Conservation (phyloP, 1,140 invertebrate genomes). For the Lethrus apterus region DNA sequence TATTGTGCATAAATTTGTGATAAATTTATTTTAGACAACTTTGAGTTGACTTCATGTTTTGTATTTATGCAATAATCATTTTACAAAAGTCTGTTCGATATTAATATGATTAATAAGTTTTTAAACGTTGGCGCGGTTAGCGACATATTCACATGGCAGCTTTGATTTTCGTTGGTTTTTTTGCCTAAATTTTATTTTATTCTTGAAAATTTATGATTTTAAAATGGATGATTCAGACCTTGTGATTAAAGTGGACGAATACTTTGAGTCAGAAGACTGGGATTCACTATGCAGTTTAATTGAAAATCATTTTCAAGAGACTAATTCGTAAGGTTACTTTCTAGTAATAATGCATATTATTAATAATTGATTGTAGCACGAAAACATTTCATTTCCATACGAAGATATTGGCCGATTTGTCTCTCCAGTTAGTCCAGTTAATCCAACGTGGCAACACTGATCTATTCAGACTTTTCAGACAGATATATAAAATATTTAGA, state of each 20-base stretch:
- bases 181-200: neutral
- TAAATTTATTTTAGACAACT: too few relatives aligned
- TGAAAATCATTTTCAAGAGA: neutral
- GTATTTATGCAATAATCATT: too few relatives aligned
- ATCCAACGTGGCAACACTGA: neutral
- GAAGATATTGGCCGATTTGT: neutral
- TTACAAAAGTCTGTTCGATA: too few relatives aligned
- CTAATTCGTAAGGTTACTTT: neutral
- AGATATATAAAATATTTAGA: constrained; percentile 22
- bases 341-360: neutral
- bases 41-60: too few relatives aligned
- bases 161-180: too few relatives aligned
- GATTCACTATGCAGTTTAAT: too few relatives aligned
- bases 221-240: neutral
- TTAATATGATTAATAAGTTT: too few relatives aligned
- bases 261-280: too few relatives aligned
- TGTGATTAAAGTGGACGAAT: neutral
- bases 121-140: too few relatives aligned
- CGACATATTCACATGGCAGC: too few relatives aligned
- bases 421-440: neutral
- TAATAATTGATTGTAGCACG: neutral
- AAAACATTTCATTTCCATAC: neutral
- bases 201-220: neutral
- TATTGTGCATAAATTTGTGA: too few relatives aligned
- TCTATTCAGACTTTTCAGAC: constrained; percentile 12